Percentiles rank a stretch among this genome's conserved stretches.
phyloP scores from a whole-genome alignment of 92 coral and sea anemone species.

The Zoanthus gigantus region DNA sequence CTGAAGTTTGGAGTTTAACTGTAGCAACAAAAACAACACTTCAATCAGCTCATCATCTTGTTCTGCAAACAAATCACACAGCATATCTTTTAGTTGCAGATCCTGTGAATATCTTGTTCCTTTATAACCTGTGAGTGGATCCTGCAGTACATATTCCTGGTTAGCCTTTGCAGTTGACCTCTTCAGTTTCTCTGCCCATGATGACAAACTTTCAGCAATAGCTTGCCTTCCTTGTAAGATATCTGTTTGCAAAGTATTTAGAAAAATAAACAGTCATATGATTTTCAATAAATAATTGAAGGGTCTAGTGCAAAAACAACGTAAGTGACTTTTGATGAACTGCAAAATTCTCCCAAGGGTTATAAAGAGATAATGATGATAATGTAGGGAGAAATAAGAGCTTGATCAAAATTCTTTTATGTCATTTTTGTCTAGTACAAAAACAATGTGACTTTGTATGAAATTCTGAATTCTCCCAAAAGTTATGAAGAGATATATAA shows the following conservation, averaged over 20 bases:
- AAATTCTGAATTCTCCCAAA: too few relatives aligned
- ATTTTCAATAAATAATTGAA: not conserved
- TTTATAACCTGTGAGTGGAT: not conserved
- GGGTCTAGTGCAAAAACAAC: not conserved
- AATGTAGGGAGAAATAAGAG: too few relatives aligned
- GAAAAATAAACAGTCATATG: not conserved
- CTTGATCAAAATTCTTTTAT: too few relatives aligned
- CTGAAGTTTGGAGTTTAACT: slow-evolving; percentile 51
- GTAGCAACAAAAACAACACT: slow-evolving; percentile 68
- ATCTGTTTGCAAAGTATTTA: not conserved
- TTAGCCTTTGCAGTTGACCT: not conserved
- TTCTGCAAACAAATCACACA: slow-evolving; percentile 79
- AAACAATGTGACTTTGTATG: too few relatives aligned
- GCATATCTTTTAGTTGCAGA: slow-evolving; percentile 9
- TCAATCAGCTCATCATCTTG: slow-evolving; percentile 94
- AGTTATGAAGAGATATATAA: too few relatives aligned
- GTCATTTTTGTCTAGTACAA: too few relatives aligned
- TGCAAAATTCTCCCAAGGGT: too few relatives aligned
- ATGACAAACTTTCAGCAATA: not conserved
- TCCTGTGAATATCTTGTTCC: not conserved
- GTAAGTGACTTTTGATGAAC: too few relatives aligned
- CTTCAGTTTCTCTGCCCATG: slow-evolving; percentile 7
- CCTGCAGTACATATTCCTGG: not conserved
- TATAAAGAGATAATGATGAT: too few relatives aligned
- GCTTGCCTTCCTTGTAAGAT: not conserved